phyloP scores from a whole-genome alignment of 2,888 invertebrate species.

The Diarsia dahlii region DNA sequence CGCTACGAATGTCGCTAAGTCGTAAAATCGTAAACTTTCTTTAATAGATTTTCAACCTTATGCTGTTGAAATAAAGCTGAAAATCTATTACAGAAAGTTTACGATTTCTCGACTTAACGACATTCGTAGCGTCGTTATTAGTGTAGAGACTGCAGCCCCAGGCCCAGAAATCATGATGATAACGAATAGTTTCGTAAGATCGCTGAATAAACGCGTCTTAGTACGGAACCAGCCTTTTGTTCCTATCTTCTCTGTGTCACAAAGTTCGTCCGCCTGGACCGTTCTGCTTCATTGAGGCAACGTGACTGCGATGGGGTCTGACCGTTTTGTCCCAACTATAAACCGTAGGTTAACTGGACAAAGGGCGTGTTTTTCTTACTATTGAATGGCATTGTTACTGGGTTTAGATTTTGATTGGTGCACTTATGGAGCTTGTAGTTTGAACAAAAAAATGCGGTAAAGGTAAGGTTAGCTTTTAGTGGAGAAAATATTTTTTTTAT shows the following conservation, averaged over 20 bases:
- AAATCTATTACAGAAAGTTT: no score
- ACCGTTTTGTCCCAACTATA: conserved; percentile 45
- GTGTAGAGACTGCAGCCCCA: no score
- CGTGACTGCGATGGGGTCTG: conserved; percentile 54
- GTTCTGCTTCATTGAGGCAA: conserved; percentile 62
- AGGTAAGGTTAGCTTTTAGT: background rate
- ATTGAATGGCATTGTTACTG: conserved; percentile 35
- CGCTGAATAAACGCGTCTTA: background rate
- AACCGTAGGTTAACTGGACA: conserved; percentile 46
- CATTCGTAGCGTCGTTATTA: no score
- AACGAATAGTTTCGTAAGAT: no score
- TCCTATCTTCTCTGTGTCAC: background rate
- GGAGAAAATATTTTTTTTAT: background rate
- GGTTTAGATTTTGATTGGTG: conserved; percentile 13
- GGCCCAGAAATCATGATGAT: no score
- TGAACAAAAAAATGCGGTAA: background rate
- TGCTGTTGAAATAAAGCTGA: no score
- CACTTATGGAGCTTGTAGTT: background rate
- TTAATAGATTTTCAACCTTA: no score
- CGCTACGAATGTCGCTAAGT: no score
- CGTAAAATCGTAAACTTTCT: no score
- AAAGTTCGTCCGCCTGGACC: conserved; percentile 19
- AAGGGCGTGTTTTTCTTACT: conserved; percentile 34
- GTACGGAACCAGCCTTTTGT: background rate
- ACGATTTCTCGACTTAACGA: no score